Percentiles rank a stretch among this genome's conserved stretches.
These are phyloP conservation scores for Sesia bembeciformis DNA, from an alignment of 2,888 invertebrate species.

Conservation along the genomic window DNA sequence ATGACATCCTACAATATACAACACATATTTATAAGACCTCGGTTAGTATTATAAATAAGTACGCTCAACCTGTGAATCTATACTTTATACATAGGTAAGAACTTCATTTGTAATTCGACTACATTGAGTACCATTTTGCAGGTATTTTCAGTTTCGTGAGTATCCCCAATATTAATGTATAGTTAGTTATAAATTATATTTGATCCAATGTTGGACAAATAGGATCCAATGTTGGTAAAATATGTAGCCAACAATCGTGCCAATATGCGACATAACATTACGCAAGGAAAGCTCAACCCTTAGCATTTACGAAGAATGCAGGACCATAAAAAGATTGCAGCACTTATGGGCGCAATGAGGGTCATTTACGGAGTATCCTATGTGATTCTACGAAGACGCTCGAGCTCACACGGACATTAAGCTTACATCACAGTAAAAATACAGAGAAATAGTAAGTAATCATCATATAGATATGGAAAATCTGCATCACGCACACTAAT, in stretches of 20 bases:
- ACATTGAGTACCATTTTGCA: no score
- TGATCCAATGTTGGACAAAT: no score
- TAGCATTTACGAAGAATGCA: constrained; percentile 17
- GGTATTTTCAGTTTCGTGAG: no score
- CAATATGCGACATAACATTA: not conserved
- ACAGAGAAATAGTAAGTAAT: not conserved
- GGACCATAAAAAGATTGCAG: constrained; percentile 20
- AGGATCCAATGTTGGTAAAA: not conserved
- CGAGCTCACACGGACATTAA: not conserved
- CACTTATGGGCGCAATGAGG: constrained; percentile 15
- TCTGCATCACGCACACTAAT: not conserved
- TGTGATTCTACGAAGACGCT: not conserved
- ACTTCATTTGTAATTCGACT: no score
- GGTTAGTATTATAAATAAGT: no score
- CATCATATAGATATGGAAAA: not conserved
- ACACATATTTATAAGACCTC: no score
- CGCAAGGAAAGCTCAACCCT: constrained; percentile 5
- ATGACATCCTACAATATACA: no score
- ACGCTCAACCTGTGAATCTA: no score
- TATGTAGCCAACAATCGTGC: not conserved
- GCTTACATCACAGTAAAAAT: not conserved
- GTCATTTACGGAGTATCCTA: not conserved
- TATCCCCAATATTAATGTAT: no score
- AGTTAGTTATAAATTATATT: no score
- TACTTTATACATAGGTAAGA: no score